Evolutionary conservation across 2,797 vertebrate genomes (phyloP).

Genomic region (Tokudaia tokunoshimensis): DNA sequence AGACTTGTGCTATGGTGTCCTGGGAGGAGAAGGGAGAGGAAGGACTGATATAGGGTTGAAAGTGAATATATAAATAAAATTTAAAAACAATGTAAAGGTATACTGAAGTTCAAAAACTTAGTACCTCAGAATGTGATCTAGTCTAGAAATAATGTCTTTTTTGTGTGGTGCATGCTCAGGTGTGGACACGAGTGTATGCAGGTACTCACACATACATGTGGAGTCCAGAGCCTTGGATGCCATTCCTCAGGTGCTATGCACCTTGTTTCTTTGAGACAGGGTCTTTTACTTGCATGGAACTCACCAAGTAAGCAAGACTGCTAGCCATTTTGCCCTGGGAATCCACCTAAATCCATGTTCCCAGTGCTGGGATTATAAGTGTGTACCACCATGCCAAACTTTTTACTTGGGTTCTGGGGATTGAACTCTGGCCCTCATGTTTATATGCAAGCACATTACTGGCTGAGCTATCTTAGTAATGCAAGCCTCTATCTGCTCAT

Average conservation of each 20-base stretch:
- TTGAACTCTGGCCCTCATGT: background rate
- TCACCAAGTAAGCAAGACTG: background rate
- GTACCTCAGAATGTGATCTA: constrained; percentile 29
- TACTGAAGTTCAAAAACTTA: background rate
- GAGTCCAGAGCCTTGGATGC: background rate
- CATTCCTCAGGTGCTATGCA: background rate
- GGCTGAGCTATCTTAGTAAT: background rate
- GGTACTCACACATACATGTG: background rate
- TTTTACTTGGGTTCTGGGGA: background rate
- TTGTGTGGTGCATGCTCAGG: background rate
- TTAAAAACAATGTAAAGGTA: background rate
- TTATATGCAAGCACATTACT: background rate
- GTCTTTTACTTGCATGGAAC: background rate
- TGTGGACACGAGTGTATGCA: background rate
- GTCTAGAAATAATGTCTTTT: constrained; percentile 20
- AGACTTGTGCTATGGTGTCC: background rate
- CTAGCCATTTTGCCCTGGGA: background rate
- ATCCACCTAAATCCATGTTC: background rate
- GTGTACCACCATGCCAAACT: background rate
- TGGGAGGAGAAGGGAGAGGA: background rate
- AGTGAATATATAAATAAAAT: background rate
- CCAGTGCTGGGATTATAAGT: background rate
- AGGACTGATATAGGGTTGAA: background rate
- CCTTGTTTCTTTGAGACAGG: background rate
- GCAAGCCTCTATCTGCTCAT: background rate